Evolutionary conservation across 2,113 vertebrate species (phyloP), one percentile per base, ranked within the genome.

Genomic region (mouse (Mus musculus)): DNA sequence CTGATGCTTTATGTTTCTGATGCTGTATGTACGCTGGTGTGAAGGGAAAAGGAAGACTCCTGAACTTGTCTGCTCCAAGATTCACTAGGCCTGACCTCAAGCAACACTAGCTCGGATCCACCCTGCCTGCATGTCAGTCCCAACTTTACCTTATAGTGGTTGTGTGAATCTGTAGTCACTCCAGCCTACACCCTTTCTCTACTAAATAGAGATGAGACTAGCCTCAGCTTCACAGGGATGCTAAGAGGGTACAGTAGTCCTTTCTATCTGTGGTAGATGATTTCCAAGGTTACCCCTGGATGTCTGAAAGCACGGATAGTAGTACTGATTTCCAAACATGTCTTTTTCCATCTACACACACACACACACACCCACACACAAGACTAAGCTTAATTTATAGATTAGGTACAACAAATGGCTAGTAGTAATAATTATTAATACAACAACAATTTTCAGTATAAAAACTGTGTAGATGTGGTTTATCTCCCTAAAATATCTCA

Each of bases 181-280:
- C 46, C 59, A 67, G 69, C 49, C 63, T 63, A n/a, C 67, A 30
- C 12, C 54, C 85, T 78, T 77, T 16, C 30, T 7, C 39, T 36
- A 75, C 65, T 49, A 59, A 16, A n/a, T 9, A 28, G 39, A 54
- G 24, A 82, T 28, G 24, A 19, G 61, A 59, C 87, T 4, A 59
- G 33, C 3, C 24, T 24, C 14, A 13, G 8, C 17, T 10, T 84
- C 59, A 26, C 3, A 52, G n/a, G 67, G n/a, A 22, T 8, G 19
- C 14, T 19, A 0, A 8, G 7, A 52, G 19, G 77, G 49, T 0
- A 0, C 4, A 30, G 10, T 11, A 36, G 20, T 7, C 7, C 81
- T 28, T 2, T 33, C 7, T 13, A 17, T 14, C 36, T 82, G 63
- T 7, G 39, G 20, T 30, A 54, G 24, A 59, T 46, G 39, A 1